These are phyloP conservation scores for Podarcis lilfordi DNA, from an alignment of 2,797 vertebrate genomes.

Conservation along the genomic window DNA sequence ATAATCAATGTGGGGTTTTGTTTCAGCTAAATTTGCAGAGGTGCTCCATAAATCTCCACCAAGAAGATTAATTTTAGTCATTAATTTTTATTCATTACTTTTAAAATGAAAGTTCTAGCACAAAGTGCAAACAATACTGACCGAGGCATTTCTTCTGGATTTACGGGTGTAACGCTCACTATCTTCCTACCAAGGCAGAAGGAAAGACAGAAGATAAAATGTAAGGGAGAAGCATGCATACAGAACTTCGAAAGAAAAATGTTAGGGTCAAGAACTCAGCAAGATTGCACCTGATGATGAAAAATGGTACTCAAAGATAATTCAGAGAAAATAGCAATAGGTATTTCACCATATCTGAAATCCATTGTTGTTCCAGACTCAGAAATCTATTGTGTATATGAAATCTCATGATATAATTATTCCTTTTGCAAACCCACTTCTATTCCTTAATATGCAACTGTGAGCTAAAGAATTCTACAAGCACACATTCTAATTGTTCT, in stretches of 20 bases:
- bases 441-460: not conserved
- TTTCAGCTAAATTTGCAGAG: not conserved
- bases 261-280: not conserved
- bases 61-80: not conserved
- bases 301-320: not conserved
- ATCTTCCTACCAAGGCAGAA: slow-evolving; percentile 87
- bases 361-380: not conserved
- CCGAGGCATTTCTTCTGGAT: slow-evolving; percentile 89
- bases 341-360: not conserved
- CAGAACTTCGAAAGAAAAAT: slow-evolving; percentile 13
- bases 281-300: fast-evolving
- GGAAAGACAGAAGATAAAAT: slow-evolving; percentile 55
- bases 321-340: not conserved
- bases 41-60: not conserved
- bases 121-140: slow-evolving; percentile 78
- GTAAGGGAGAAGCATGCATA: slow-evolving; percentile 46
- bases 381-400: not conserved
- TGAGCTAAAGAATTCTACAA: not conserved
- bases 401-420: not conserved
- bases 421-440: not conserved
- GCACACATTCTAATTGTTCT: not conserved
- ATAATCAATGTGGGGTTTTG: not conserved
- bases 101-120: not conserved
- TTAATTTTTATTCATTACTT: not conserved
- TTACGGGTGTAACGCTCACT: slow-evolving; percentile 90